Percentiles rank a stretch among this genome's conserved stretches.
phyloP scores from a whole-genome alignment of 2,113 vertebrate genomes.

The Talpa occidentalis region DNA sequence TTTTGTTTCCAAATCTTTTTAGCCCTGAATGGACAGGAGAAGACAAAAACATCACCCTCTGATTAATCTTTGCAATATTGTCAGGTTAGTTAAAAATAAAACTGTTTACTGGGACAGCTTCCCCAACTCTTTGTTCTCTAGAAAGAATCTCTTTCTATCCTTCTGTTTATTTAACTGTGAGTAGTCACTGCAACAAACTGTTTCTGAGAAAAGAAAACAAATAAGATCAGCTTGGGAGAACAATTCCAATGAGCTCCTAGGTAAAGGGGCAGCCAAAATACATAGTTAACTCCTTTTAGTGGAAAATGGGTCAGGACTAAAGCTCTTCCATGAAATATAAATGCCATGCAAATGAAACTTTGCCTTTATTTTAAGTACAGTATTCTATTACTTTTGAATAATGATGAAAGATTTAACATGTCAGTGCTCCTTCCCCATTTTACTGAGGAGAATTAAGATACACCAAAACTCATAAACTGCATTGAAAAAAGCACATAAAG shows the following conservation, averaged over 20 bases:
- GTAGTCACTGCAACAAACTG: background rate
- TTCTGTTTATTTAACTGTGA: background rate
- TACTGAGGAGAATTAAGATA: constrained; percentile 14
- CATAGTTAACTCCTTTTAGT: background rate
- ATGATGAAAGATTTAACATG: background rate
- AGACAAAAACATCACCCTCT: background rate
- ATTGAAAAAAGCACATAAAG: background rate
- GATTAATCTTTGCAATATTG: background rate
- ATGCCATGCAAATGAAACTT: constrained; percentile 30
- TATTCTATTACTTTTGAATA: constrained; percentile 50
- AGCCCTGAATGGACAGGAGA: background rate
- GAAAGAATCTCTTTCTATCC: background rate
- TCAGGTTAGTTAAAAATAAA: constrained; percentile 37
- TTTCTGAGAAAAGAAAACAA: constrained; percentile 18
- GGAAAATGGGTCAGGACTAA: background rate
- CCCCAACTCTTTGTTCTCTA: background rate
- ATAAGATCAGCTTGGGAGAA: background rate
- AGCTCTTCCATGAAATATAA: background rate
- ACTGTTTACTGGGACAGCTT: constrained; percentile 2
- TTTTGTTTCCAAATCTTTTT: constrained; percentile 26
- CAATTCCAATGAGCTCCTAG: background rate
- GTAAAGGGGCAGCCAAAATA: background rate
- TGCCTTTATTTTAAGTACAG: constrained; percentile 41
- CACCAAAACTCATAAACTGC: background rate
- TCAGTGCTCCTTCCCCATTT: background rate